phyloP scores from a whole-genome alignment of 2,797 vertebrate species.

The Sparidentex hasta region DNA sequence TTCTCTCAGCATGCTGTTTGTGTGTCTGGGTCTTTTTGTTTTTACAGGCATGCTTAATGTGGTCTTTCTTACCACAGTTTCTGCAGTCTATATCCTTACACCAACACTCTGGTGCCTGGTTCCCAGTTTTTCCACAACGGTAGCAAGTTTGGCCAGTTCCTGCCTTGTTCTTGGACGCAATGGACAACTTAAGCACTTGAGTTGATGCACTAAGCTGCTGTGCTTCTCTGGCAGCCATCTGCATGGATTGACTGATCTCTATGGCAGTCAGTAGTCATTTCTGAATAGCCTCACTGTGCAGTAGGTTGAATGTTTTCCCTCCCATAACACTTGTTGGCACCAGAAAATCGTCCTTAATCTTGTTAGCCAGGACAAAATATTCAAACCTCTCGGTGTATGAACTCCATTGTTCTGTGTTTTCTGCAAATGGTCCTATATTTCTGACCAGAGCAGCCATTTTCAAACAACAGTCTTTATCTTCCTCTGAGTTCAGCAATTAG shows the following conservation, averaged over 20 bases:
- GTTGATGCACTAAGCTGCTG: background rate
- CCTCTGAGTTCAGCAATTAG: no score
- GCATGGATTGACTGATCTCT: background rate
- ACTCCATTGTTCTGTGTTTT: no score
- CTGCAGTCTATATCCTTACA: constrained; percentile 9
- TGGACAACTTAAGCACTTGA: background rate
- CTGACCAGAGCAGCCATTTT: no score
- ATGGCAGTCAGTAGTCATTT: background rate
- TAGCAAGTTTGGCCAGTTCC: constrained; percentile 12
- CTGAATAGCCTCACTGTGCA: constrained; percentile 2
- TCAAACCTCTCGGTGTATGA: no score
- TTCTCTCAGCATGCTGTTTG: background rate
- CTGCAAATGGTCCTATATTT: no score
- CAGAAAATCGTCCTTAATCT: no score
- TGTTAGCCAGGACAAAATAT: no score
- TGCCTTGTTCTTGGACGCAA: constrained; percentile 8
- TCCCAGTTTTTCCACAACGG: constrained; percentile 29
- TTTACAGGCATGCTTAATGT: constrained; percentile 10
- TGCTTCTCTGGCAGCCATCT: background rate
- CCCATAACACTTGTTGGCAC: constrained; percentile 42
- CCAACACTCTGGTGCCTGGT: constrained; percentile 17
- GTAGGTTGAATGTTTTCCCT: constrained; percentile 45
- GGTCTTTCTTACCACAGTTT: constrained; percentile 29
- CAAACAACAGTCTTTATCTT: no score
- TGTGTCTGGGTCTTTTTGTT: background rate